Conservation (phyloP, 2,113 vertebrate species). For the Phaethornis superciliosus region DNA sequence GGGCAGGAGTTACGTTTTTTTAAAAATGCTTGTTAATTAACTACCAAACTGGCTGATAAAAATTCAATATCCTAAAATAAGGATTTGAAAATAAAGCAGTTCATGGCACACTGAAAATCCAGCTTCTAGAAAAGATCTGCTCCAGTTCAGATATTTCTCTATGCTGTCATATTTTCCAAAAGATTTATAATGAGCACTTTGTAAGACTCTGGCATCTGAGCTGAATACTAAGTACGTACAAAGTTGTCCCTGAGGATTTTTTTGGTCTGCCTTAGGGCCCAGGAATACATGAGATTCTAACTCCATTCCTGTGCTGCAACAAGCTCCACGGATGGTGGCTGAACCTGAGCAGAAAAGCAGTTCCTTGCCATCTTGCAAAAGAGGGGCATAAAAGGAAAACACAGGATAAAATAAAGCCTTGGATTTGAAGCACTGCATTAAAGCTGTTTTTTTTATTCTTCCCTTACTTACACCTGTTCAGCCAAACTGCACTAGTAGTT, state of each 20-base stretch:
- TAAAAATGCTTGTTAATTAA: background rate
- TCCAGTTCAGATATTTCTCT: background rate
- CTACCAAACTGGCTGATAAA: background rate
- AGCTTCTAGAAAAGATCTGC: background rate
- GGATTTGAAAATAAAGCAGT: background rate
- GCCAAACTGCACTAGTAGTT: rapidly evolving
- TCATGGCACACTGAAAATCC: background rate
- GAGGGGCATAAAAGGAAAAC: background rate
- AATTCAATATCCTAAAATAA: background rate
- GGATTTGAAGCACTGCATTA: background rate
- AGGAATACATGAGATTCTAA: background rate
- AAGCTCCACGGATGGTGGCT: background rate
- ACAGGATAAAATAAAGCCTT: background rate
- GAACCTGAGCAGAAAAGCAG: background rate
- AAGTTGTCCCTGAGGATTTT: background rate
- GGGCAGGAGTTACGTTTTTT: background rate
- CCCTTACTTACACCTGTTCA: constrained; percentile 17
- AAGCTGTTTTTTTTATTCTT: background rate
- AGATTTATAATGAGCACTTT: constrained; percentile 53
- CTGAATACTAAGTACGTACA: constrained; percentile 5
- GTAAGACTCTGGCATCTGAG: constrained; percentile 46
- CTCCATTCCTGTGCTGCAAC: background rate
- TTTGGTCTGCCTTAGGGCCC: background rate
- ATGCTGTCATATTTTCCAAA: constrained; percentile 49
- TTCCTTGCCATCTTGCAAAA: background rate